Percentiles rank a stretch among this genome's conserved stretches.
Conservation (phyloP, 2,797 vertebrate species). For the Lithobates sylvaticus region DNA sequence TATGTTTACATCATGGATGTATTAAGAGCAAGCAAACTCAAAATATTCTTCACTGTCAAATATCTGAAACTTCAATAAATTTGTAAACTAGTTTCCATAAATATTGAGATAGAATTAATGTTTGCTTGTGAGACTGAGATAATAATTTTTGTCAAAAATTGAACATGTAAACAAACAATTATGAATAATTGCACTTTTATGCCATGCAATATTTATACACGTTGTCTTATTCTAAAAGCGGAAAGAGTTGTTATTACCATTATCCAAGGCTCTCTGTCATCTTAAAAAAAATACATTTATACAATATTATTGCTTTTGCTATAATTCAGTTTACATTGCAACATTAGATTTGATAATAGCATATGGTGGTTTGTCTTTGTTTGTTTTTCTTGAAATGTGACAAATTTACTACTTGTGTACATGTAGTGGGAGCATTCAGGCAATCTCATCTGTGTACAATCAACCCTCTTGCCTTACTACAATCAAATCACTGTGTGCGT, state of each 20-base stretch:
- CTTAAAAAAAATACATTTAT: not conserved
- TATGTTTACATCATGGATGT: too few species aligned
- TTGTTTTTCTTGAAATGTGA: not conserved
- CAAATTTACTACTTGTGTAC: not conserved
- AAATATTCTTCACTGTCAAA: not conserved
- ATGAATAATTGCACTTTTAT: not conserved
- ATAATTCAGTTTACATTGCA: not conserved
- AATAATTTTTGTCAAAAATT: not conserved
- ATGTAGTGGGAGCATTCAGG: not conserved
- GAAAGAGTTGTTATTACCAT: not conserved
- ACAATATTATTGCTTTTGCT: not conserved
- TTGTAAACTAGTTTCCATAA: not conserved
- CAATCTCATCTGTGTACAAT: not conserved
- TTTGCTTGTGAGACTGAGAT: not conserved
- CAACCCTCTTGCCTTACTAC: not conserved
- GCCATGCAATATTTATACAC: not conserved
- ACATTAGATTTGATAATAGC: not conserved
- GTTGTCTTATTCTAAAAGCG: not conserved
- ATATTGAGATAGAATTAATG: not conserved
- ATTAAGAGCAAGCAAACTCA: too few species aligned
- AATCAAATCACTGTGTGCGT: not conserved
- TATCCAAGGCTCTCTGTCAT: not conserved
- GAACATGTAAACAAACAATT: too few species aligned
- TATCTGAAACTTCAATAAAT: not conserved
- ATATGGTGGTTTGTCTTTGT: not conserved